A percentile compares a stretch with the other conserved stretches of the same genome.
phyloP scores from a whole-genome alignment of 2,888 invertebrate species.

The Eustalomyia histrio region DNA sequence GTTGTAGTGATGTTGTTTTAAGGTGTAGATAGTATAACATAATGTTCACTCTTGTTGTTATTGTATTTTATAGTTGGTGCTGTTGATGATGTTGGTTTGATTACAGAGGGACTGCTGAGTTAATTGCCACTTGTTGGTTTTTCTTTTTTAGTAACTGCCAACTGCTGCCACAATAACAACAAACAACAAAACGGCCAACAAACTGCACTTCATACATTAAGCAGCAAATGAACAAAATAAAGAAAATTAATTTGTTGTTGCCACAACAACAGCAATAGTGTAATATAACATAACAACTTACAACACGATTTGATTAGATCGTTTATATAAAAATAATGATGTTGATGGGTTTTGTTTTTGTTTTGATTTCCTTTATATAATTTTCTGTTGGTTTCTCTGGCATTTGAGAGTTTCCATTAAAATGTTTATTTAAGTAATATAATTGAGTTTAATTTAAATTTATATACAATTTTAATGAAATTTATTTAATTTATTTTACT shows the following conservation, averaged over 20 bases:
- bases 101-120: conserved; percentile 63
- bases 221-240: neutral
- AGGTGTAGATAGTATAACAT: conserved; percentile 55
- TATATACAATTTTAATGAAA: conserved; percentile 29
- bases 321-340: conserved; percentile 40
- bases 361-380: neutral
- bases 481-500: neutral
- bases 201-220: neutral
- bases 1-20: conserved; percentile 37
- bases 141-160: conserved; percentile 67
- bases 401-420: conserved; percentile 12
- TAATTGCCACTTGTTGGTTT: conserved; percentile 67
- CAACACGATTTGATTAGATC: conserved; percentile 41
- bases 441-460: conserved; percentile 36
- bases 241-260: conserved; percentile 59
- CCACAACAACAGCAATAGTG: conserved; percentile 26
- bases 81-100: conserved; percentile 59
- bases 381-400: neutral
- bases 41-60: conserved; percentile 39
- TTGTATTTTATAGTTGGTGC: too few species aligned
- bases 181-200: conserved; percentile 66
- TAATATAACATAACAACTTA: conserved; percentile 19
- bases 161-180: conserved; percentile 71
- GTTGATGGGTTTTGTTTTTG: conserved; percentile 40
- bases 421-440: conserved; percentile 42